These are phyloP conservation scores for Drosophila lacertosa DNA, from an alignment of 1,140 invertebrate species.

Conservation along the genomic window DNA sequence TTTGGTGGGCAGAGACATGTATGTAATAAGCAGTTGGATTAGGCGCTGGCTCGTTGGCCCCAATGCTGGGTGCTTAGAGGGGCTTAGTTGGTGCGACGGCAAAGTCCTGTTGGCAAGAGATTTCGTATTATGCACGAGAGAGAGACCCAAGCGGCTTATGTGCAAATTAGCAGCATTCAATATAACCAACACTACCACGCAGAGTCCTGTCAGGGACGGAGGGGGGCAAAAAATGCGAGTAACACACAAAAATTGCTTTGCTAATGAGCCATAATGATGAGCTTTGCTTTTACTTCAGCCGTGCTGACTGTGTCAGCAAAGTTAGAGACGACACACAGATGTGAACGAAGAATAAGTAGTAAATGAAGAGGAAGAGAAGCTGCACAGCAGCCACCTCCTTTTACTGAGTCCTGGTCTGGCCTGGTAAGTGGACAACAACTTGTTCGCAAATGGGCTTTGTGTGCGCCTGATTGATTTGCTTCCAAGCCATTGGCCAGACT, in stretches of 20 bases:
- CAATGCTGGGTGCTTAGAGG: constrained; percentile 34
- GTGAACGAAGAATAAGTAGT: not conserved
- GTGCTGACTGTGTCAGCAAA: constrained; percentile 31
- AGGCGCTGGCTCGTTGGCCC: constrained; percentile 26
- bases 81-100: constrained; percentile 47
- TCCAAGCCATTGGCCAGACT: constrained; percentile 60
- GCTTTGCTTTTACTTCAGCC: constrained; percentile 53
- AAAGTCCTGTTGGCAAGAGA: constrained; percentile 66
- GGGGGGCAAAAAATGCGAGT: constrained; percentile 22
- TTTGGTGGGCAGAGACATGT: constrained; percentile 41
- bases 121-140: constrained; percentile 59
- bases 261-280: constrained; percentile 81
- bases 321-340: constrained; percentile 2
- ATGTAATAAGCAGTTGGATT: constrained; percentile 76
- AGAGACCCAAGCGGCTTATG: constrained; percentile 61
- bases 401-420: too few species aligned
- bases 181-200: constrained; percentile 54
- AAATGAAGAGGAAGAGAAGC: constrained; percentile 1
- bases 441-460: constrained; percentile 41
- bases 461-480: constrained; percentile 73
- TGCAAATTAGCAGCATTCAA: constrained; percentile 79
- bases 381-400: not conserved
- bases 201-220: not conserved
- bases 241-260: constrained; percentile 73
- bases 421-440: constrained; percentile 24